Conservation (phyloP, 2,113 vertebrate species). For the Nannobrachium achirus region DNA sequence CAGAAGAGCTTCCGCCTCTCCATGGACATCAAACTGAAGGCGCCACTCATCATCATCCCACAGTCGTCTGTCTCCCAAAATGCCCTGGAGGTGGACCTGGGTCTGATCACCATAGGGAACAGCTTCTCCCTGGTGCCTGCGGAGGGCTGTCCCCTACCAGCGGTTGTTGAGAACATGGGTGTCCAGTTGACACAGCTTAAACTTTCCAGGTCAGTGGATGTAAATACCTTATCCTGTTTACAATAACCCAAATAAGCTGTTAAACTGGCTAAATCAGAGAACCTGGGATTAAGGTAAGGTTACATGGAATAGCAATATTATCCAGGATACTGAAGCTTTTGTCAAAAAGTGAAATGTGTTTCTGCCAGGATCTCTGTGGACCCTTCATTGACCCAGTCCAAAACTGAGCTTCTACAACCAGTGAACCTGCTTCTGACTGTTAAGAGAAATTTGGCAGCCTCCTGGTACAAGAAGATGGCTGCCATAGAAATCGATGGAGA, state of each 20-base stretch:
- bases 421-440: slow-evolving; percentile 89
- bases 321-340: no score
- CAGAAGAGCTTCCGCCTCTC: slow-evolving; percentile 91
- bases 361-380: slow-evolving; percentile 78
- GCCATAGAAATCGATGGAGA: slow-evolving; percentile 88
- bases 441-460: slow-evolving; percentile 89
- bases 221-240: no score
- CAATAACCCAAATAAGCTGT: no score
- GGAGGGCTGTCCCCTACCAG: slow-evolving; percentile 81
- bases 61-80: slow-evolving; percentile 87
- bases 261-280: no score
- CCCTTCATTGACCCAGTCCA: slow-evolving; percentile 53
- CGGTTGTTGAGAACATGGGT: slow-evolving; percentile 87
- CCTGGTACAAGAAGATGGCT: slow-evolving; percentile 88
- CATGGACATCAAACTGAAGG: slow-evolving; percentile 88
- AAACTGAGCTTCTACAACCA: slow-evolving; percentile 86
- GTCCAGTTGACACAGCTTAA: slow-evolving; percentile 89
- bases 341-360: background rate
- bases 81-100: slow-evolving; percentile 90
- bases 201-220: slow-evolving; percentile 84
- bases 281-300: no score
- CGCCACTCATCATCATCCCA: slow-evolving; percentile 91
- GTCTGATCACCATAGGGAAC: slow-evolving; percentile 91
- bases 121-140: slow-evolving; percentile 81
- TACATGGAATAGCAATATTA: no score